Conservation (phyloP, 2,888 invertebrate genomes). For the Lasioglossum malachurum region DNA sequence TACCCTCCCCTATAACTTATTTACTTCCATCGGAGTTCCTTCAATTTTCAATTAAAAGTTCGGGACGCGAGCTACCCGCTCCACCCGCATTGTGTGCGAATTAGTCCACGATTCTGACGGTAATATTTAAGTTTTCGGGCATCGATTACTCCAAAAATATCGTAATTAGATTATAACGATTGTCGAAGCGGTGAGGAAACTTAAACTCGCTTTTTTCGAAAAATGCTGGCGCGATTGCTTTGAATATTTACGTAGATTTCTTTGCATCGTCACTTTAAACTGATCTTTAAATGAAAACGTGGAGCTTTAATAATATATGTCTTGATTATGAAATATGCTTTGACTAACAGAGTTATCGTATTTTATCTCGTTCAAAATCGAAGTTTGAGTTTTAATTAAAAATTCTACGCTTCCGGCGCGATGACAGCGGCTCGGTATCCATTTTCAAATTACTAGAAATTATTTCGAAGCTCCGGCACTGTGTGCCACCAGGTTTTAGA, state of each 20-base stretch:
- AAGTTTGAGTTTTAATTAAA: conserved; percentile 2
- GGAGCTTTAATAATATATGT: background rate
- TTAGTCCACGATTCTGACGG: background rate
- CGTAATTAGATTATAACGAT: background rate
- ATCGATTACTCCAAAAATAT: background rate
- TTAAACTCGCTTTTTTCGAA: background rate
- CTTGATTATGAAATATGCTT: too few relatives aligned
- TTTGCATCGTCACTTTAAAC: background rate
- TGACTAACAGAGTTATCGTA: background rate
- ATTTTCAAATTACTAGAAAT: conserved; percentile 12
- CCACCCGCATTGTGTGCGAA: background rate
- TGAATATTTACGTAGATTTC: background rate
- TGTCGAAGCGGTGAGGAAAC: background rate
- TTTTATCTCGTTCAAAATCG: background rate
- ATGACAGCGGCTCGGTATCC: background rate
- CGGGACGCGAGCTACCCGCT: background rate
- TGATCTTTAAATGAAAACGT: background rate
- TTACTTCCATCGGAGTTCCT: conserved; percentile 5
- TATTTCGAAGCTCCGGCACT: background rate
- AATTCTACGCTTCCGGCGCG: background rate
- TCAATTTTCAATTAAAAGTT: conserved; percentile 2
- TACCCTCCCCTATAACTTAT: conserved; percentile 17
- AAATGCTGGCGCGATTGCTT: background rate
- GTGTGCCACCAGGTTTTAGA: background rate
- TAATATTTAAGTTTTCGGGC: background rate